phyloP scores from a whole-genome alignment of 2,113 vertebrate species.

The Xenopus borealis region DNA sequence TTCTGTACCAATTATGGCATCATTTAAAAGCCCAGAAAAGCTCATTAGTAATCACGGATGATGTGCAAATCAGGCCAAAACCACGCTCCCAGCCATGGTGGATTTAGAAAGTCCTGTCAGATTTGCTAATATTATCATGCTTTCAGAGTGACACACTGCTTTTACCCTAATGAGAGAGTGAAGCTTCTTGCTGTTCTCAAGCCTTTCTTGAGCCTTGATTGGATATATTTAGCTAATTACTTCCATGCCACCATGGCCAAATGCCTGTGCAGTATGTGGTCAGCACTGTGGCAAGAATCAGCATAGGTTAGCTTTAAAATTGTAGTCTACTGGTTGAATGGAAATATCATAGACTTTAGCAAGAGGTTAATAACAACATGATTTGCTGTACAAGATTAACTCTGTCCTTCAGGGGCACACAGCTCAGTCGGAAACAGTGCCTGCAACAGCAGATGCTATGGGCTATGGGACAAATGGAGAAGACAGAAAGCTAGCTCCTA shows the following conservation, averaged over 20 bases:
- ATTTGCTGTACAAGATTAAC: conserved; percentile 50
- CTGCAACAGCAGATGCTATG: conserved; percentile 60
- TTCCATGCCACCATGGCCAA: not conserved
- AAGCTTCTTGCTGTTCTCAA: not conserved
- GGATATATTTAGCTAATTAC: conserved; percentile 10
- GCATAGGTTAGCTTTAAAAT: not conserved
- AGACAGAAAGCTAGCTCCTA: conserved; percentile 42
- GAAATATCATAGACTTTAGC: not conserved
- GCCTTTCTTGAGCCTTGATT: not conserved
- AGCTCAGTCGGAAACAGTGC: conserved; percentile 54
- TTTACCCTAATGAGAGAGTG: conserved; percentile 5
- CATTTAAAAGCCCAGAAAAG: conserved; percentile 28
- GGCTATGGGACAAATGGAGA: conserved; percentile 48
- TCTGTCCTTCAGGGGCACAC: conserved; percentile 51
- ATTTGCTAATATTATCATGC: conserved; percentile 25
- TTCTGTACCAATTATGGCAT: conserved; percentile 22
- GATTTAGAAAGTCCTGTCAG: conserved; percentile 38
- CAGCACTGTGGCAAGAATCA: conserved; percentile 9
- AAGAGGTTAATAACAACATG: conserved; percentile 55
- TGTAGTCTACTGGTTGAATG: not conserved
- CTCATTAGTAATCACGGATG: conserved; percentile 29
- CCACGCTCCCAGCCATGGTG: conserved; percentile 3
- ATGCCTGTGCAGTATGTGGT: not conserved
- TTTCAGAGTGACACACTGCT: not conserved
- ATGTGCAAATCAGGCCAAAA: conserved; percentile 22